Evolutionary conservation across 1,140 invertebrate genomes (phyloP), one percentile per base, ranked within the genome.

Genomic region (Caerostris darwini): DNA sequence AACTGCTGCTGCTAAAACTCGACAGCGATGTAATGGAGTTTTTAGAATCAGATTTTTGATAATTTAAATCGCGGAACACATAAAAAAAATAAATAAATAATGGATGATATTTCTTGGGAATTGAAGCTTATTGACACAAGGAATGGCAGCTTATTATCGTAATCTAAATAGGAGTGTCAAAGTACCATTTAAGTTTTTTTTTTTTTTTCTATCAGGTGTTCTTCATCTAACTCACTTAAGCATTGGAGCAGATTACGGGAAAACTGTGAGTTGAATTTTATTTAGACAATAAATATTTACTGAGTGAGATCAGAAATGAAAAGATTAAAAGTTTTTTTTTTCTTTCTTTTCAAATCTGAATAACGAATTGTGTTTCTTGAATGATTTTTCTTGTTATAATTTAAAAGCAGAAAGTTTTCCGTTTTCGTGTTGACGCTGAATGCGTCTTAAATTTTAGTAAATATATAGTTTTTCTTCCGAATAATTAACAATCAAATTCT

Each of bases 221-320:
- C 50, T 77, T 77, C 34, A 77, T 50, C 5, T 34, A 77, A 77
- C 71, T 50, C 34, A 34, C 34, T 12, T 12, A 4, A 77, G 71
- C 50, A 77, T 12, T 4, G 50, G 71, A 77, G 10, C 34, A 77
- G 71, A 77, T 77, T 77, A 77, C 50, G 34, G 34, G 71, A 77
- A 77, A 77, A 77, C 34, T 53, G 71, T 77, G 71, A 77, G 53
- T 53, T 77, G 71, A 50, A 77, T 77, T 77, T 77, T 77, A 10
- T 10, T 10, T 64, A 64, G 10, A 77, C 6, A 34, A 34, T 77
- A 77, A 77, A 77, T 34, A 77, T 77, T 77, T 77, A 34, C 34
- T 77, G 12, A 50, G 71, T 2, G 71, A 77, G 71, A 34, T 34
- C 34, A 34, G 34, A 77, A 77, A 77, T 77, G 71, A 77, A 50